These are phyloP conservation scores for Platysteira castanea DNA, from an alignment of 2,113 vertebrate genomes.

Conservation along the genomic window DNA sequence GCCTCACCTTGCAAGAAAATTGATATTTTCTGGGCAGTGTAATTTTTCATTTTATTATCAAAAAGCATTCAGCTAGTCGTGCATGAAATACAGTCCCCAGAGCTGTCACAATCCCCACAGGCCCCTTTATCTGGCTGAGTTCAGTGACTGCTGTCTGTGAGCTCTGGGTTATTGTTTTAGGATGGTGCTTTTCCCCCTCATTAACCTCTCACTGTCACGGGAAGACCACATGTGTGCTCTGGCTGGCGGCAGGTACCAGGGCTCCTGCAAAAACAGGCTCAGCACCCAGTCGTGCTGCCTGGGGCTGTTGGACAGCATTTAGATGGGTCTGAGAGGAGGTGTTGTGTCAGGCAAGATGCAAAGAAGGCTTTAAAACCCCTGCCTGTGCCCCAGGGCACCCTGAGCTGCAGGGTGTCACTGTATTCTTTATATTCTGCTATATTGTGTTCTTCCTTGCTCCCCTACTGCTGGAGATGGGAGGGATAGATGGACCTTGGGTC, in stretches of 20 bases:
- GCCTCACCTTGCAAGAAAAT: constrained; percentile 61
- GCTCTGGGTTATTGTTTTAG: constrained; percentile 55
- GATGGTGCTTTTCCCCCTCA: constrained; percentile 51
- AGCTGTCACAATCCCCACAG: constrained; percentile 55
- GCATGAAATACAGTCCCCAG: constrained; percentile 59
- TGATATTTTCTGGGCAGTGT: constrained; percentile 57
- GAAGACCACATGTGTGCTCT: background rate
- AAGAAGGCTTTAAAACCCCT: background rate
- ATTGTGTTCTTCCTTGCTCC: background rate
- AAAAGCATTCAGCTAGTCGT: constrained; percentile 41
- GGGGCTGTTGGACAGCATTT: background rate
- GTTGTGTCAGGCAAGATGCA: background rate
- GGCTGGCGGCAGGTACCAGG: background rate
- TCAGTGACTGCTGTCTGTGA: constrained; percentile 39
- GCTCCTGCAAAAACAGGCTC: background rate
- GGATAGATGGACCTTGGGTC: background rate
- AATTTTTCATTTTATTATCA: constrained; percentile 64
- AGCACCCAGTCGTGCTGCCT: accelerated
- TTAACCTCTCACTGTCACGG: constrained; percentile 34
- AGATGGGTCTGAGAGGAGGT: background rate
- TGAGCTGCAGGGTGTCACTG: background rate
- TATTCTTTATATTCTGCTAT: background rate
- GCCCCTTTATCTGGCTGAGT: constrained; percentile 48
- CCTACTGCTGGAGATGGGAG: background rate
- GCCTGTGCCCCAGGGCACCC: background rate